Base-by-base conservation (phyloP, 2,888 invertebrate species). In the Rhynchonema sp. region DNA sequence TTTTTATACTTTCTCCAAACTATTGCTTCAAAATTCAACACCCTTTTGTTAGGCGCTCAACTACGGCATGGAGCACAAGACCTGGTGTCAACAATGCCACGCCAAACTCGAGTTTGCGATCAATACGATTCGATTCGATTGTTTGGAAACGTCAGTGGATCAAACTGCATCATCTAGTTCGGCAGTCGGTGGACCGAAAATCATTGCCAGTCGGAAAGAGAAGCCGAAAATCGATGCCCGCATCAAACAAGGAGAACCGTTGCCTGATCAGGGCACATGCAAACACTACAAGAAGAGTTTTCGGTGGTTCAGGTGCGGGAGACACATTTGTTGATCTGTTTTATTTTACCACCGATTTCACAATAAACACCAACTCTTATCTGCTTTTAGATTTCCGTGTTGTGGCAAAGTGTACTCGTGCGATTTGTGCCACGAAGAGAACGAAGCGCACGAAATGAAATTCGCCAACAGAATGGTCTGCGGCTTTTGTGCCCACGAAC, bases 281-380 rank as follows among this genome's bases (percentile, higher is more conserved):
- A 73, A 72, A 63, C 77, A 77, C 64, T 77, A 75, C 69, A 76
- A 74, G 69, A 76, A 76, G 64, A 77, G 76, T 65, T 76, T 68
- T 65, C 67, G 77, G 22, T 77, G 77, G 77, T 70, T 77, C 56
- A 73, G 77, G 74, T 75, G n/a, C n/a, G n/a, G n/a, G n/a, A n/a
- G n/a, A n/a, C n/a, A n/a, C 64, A 59, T 63, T 56, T 22, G 1
- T 23, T 26, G 49, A 49, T 6, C 3, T 49, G 9, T 13, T 22
- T 49, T 17, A 3, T 49, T 49, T 49, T 49, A 3, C 23, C 3
- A n/a, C n/a, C n/a, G n/a, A n/a, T n/a, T n/a, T n/a, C n/a, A n/a
- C n/a, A n/a, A n/a, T n/a, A n/a, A n/a, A n/a, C n/a, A n/a, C n/a
- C n/a, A n/a, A n/a, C n/a, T n/a, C n/a, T n/a, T n/a, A n/a, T n/a